phyloP scores from a whole-genome alignment of 2,113 vertebrate genomes.

The Microcebus griseorufus region DNA sequence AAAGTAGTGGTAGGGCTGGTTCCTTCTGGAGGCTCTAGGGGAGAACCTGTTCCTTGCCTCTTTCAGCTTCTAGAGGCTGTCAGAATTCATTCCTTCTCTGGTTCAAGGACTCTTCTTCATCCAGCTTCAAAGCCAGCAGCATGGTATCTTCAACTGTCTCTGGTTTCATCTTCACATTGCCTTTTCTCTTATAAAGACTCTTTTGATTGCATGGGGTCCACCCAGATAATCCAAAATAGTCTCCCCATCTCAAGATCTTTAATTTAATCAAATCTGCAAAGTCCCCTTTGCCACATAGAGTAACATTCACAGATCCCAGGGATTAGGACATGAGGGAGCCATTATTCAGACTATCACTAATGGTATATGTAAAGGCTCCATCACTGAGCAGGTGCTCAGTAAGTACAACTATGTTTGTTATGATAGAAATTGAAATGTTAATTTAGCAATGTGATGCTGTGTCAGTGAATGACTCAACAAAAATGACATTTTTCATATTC shows the following conservation, averaged over 20 bases:
- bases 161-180: neutral
- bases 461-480: neutral
- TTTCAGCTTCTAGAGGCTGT: neutral
- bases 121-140: neutral
- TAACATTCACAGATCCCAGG: neutral
- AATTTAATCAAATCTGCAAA: conserved; percentile 4
- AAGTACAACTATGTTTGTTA: neutral
- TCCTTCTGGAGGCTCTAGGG: neutral
- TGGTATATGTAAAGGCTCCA: neutral
- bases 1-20: neutral
- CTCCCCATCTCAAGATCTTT: neutral
- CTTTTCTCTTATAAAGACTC: conserved; percentile 7
- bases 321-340: neutral
- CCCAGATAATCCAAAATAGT: neutral
- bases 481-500: conserved; percentile 26
- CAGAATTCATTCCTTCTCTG: neutral
- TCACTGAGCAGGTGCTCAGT: neutral
- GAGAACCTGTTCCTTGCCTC: neutral
- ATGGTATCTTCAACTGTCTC: neutral
- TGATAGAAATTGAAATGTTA: neutral
- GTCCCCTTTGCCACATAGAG: neutral
- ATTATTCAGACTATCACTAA: neutral
- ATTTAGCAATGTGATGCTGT: neutral
- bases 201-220: neutral
- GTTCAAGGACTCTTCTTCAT: neutral